phyloP scores from a whole-genome alignment of 2,113 vertebrate species.

The Grammomys dolichurus region DNA sequence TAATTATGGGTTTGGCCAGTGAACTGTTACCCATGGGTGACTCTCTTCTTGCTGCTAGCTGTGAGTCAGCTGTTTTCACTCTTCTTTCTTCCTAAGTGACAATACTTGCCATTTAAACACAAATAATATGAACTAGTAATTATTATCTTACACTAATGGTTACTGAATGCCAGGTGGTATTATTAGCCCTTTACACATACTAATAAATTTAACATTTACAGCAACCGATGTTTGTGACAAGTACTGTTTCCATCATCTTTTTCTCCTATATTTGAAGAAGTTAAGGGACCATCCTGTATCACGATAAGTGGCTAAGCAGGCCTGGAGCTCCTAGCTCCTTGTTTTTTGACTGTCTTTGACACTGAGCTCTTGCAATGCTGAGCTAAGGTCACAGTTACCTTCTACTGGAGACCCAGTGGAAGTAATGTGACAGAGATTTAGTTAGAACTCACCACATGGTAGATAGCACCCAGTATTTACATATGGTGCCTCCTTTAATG shows the following conservation, averaged over 20 bases:
- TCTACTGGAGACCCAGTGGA: conserved; percentile 10
- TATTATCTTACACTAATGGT: background rate
- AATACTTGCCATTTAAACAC: background rate
- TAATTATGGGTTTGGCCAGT: background rate
- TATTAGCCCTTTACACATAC: background rate
- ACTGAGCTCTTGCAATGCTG: background rate
- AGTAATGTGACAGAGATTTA: conserved; percentile 4
- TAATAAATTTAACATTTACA: conserved; percentile 30
- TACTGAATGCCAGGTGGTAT: background rate
- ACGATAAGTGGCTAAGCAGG: background rate
- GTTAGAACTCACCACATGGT: background rate
- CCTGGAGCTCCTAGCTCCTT: background rate
- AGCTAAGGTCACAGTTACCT: conserved; percentile 21
- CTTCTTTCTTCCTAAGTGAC: conserved; percentile 25
- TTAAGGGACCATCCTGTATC: background rate
- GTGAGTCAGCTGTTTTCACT: background rate
- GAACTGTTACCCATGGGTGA: background rate
- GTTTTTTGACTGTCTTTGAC: background rate
- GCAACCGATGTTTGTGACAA: background rate
- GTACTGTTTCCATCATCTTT: background rate
- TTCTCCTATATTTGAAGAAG: background rate
- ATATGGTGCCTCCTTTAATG: background rate
- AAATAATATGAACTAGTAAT: background rate
- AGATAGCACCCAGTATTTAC: background rate
- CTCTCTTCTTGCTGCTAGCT: conserved; percentile 35